Evolutionary conservation across 1,140 invertebrate genomes (phyloP).

Genomic region (Galleria mellonella): DNA sequence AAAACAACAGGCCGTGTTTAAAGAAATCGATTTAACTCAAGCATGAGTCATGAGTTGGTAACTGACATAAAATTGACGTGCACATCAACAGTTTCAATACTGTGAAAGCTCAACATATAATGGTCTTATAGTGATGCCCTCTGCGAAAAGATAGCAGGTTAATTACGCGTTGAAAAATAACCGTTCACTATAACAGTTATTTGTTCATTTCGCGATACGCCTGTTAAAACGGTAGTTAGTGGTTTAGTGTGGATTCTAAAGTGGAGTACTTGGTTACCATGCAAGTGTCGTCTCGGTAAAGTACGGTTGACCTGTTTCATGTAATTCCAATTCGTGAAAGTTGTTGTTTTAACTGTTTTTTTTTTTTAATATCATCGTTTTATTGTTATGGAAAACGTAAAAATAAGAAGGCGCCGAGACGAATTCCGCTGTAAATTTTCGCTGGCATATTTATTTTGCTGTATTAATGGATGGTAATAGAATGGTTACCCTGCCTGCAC

Average conservation of each 20-base stretch:
- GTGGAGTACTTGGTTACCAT: neutral
- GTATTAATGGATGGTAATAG: too few relatives aligned
- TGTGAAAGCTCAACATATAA: neutral
- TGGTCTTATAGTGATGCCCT: neutral
- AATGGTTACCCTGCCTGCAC: too few relatives aligned
- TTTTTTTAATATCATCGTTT: too few relatives aligned
- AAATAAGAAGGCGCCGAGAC: too few relatives aligned
- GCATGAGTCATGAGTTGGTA: neutral
- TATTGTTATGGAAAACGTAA: too few relatives aligned
- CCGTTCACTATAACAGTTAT: conserved; percentile 41
- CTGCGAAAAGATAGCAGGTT: conserved; percentile 10
- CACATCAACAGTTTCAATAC: neutral
- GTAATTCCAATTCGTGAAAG: too few relatives aligned
- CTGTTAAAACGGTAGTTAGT: conserved; percentile 24
- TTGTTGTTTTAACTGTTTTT: too few relatives aligned
- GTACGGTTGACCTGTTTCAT: neutral
- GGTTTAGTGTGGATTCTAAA: conserved; percentile 9
- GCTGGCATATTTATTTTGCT: too few relatives aligned
- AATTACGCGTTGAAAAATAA: conserved; percentile 30
- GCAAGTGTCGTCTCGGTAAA: neutral
- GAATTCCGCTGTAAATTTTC: too few relatives aligned
- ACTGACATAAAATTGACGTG: neutral
- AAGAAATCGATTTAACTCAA: conserved; percentile 1
- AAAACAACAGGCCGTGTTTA: neutral
- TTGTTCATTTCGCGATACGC: conserved; percentile 32